phyloP scores from a whole-genome alignment of 2,113 vertebrate genomes.

The Delphinus delphis region DNA sequence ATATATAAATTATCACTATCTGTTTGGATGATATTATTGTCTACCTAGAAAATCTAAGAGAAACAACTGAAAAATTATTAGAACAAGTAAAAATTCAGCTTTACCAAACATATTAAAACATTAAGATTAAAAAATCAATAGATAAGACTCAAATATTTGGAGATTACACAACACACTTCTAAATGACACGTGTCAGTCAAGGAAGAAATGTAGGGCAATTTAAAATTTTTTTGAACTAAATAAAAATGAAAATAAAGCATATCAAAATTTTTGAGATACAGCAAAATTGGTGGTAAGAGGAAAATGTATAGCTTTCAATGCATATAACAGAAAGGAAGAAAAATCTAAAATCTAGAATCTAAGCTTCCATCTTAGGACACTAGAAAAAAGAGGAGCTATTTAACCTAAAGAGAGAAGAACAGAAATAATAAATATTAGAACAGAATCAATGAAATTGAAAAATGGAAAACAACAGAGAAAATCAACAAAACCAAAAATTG shows the following conservation, averaged over 20 bases:
- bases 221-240: background rate
- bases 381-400: background rate
- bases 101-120: background rate
- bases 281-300: background rate
- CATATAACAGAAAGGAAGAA: background rate
- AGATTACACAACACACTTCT: background rate
- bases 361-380: background rate
- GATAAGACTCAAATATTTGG: background rate
- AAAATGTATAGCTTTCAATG: background rate
- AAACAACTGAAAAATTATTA: conserved; percentile 17
- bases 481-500: background rate
- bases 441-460: conserved; percentile 26
- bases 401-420: conserved; percentile 1
- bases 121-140: background rate
- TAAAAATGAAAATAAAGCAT: conserved; percentile 7
- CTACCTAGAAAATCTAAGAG: background rate
- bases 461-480: conserved; percentile 45
- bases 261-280: background rate
- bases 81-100: background rate
- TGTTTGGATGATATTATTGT: background rate
- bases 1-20: conserved; percentile 5
- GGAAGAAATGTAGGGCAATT: background rate
- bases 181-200: background rate
- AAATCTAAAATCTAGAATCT: conserved; percentile 3
- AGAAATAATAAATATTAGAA: conserved; percentile 27